Percentiles rank a stretch among this genome's conserved stretches.
phyloP scores from a whole-genome alignment of 1,140 invertebrate genomes.

The Anoplophora glabripennis region DNA sequence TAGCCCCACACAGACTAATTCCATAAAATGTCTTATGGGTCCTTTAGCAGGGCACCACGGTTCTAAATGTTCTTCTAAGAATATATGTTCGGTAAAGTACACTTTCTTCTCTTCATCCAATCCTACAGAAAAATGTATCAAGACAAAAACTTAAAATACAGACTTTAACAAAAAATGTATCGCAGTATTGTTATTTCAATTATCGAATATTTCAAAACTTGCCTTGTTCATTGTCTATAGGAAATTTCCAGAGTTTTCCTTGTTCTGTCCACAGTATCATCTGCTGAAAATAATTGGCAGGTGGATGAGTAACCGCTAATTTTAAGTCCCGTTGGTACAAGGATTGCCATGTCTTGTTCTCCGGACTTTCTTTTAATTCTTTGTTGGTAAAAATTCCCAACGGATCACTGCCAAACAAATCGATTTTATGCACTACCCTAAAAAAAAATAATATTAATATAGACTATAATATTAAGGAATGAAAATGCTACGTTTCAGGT shows the following conservation, averaged over 20 bases:
- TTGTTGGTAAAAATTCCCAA: slow-evolving; percentile 59
- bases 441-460: slow-evolving; percentile 16
- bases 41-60: slow-evolving; percentile 86
- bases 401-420: slow-evolving; percentile 58
- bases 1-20: slow-evolving; percentile 88
- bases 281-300: slow-evolving; percentile 88
- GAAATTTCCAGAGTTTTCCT: slow-evolving; percentile 95
- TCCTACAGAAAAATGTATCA: slow-evolving; percentile 52
- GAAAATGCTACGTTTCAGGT: not conserved
- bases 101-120: slow-evolving; percentile 75
- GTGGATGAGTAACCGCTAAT: slow-evolving; percentile 63
- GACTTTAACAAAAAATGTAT: not conserved
- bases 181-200: no score
- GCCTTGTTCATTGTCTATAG: slow-evolving; percentile 97
- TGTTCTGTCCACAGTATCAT: slow-evolving; percentile 92
- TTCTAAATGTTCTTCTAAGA: slow-evolving; percentile 81
- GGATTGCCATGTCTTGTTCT: slow-evolving; percentile 66
- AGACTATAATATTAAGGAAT: no score
- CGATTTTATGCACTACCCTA: slow-evolving; percentile 42
- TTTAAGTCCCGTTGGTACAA: slow-evolving; percentile 65
- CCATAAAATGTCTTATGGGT: slow-evolving; percentile 95
- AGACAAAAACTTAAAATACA: slow-evolving; percentile 13
- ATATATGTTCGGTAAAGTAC: slow-evolving; percentile 90
- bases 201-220: no score
- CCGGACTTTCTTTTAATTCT: slow-evolving; percentile 45